Conservation (phyloP, 2,113 vertebrate species). For the Melanerpes aurifrons region DNA sequence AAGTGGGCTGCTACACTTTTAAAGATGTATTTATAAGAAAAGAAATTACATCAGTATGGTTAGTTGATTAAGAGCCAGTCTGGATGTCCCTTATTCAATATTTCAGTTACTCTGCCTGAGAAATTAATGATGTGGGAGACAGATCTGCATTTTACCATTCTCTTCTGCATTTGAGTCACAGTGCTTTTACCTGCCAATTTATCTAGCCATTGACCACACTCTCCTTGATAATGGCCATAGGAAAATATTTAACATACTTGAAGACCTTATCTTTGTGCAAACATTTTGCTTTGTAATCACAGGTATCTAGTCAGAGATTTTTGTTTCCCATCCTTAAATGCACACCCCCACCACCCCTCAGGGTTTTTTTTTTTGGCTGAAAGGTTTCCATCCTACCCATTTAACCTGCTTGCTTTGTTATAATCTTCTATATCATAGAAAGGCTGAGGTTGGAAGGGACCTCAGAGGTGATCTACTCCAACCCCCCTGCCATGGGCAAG, state of each 20-base stretch:
- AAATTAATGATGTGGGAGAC: slow-evolving; percentile 46
- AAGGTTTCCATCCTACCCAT: background rate
- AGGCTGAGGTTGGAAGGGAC: no score
- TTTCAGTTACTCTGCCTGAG: background rate
- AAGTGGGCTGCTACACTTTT: background rate
- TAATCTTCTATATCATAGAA: background rate
- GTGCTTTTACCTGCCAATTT: background rate
- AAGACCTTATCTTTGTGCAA: background rate
- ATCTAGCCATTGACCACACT: background rate
- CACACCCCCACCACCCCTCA: background rate
- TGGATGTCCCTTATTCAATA: slow-evolving; percentile 3
- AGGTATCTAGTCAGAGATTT: background rate
- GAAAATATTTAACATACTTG: slow-evolving; percentile 56
- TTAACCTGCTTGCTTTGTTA: background rate
- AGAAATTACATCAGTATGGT: slow-evolving; percentile 21
- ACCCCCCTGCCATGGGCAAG: no score
- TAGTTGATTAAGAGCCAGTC: slow-evolving; percentile 59
- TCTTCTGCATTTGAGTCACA: background rate
- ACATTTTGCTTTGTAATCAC: background rate
- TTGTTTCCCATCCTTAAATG: slow-evolving; percentile 4
- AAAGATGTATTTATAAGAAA: background rate
- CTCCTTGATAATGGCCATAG: background rate
- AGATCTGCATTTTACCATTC: slow-evolving; percentile 21
- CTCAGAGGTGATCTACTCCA: no score
- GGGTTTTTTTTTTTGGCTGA: background rate